Base-by-base conservation (phyloP, 92 coral and sea anemone species). In the Porites evermanni region DNA sequence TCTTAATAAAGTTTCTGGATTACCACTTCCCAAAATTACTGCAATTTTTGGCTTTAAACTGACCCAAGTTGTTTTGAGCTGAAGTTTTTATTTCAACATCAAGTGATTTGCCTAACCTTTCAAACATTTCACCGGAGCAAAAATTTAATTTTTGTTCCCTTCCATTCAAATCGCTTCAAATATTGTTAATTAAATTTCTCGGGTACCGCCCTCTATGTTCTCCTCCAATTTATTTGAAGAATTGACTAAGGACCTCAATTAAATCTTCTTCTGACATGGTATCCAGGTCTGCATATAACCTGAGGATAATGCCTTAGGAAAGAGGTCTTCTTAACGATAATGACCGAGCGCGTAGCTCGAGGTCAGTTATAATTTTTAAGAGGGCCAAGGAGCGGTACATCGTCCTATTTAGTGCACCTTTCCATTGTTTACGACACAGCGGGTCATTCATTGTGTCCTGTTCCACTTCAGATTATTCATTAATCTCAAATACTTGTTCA, bases 171-270 rank as follows among this genome's bases (percentile, higher is more conserved):
- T 20, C 26, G 21, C 74, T 70, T 70, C 10, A 50, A 12, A 70
- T 6, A n/a, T 50, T 26, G 18, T 50, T 70, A 38, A 70, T 70
- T 70, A 70, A 70, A 9, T 70, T 70, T 70, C 60, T 47, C 19
- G 7, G 68, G 68, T 64, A 64, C 14, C 74, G 74, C 12, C 32
- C 74, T 70, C 52, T 17, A 17, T 24, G 47, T 26, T 70, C 74
- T 70, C 26, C 26, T 70, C 53, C 16, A 78, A 78, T 26, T 56
- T 78, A 47, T 78, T 38, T 47, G 74, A 78, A 56, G 82, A 78
- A 78, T 19, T 78, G 82, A 78, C 82, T 78, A 23, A 59, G 44
- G 14, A 78, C 67, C 53, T 70, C 53, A 70, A 7, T 70, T 24
- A 70, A 70, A 56, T 61, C 69, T 65, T 51, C 32, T 47, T 19